Percentiles rank a stretch among this genome's conserved stretches.
These are phyloP conservation scores for Verasper variegatus DNA, from an alignment of 2,113 vertebrate genomes.

Conservation along the genomic window DNA sequence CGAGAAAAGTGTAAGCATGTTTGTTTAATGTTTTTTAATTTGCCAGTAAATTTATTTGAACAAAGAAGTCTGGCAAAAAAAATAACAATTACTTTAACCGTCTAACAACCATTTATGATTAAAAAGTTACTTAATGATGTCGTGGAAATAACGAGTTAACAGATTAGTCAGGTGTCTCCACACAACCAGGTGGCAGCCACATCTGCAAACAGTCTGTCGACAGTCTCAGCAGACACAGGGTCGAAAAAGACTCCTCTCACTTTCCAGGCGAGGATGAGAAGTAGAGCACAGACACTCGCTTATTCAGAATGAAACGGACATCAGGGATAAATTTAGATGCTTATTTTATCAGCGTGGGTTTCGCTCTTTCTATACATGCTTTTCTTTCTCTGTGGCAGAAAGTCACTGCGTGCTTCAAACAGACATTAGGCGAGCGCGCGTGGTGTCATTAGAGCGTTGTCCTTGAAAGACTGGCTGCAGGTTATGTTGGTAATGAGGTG, in stretches of 20 bases:
- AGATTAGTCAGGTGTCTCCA: conserved; percentile 44
- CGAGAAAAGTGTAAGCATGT: background rate
- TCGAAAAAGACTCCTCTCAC: conserved; percentile 12
- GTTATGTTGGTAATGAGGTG: conserved; percentile 82
- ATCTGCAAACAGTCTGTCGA: conserved; percentile 40
- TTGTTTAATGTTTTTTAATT: background rate
- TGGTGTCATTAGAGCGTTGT: conserved; percentile 74
- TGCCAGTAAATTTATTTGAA: too few relatives aligned
- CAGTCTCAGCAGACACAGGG: conserved; percentile 12
- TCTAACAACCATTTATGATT: too few relatives aligned
- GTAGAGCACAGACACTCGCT: conserved; percentile 1
- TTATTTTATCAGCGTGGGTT: conserved; percentile 59
- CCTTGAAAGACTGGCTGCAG: conserved; percentile 81
- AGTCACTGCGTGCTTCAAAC: conserved; percentile 62
- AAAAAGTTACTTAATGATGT: background rate
- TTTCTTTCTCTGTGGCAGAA: conserved; percentile 52
- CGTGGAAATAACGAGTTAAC: background rate
- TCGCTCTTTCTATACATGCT: conserved; percentile 48
- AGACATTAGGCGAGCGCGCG: conserved; percentile 67
- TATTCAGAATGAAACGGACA: conserved; percentile 33
- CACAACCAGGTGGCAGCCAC: conserved; percentile 47
- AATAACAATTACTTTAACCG: background rate
- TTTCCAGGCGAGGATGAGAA: conserved; percentile 21
- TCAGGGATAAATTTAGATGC: conserved; percentile 54
- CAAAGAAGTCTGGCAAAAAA: background rate